Base-by-base conservation (phyloP, 2,888 invertebrate genomes). In the Muschampia plurimacula region DNA sequence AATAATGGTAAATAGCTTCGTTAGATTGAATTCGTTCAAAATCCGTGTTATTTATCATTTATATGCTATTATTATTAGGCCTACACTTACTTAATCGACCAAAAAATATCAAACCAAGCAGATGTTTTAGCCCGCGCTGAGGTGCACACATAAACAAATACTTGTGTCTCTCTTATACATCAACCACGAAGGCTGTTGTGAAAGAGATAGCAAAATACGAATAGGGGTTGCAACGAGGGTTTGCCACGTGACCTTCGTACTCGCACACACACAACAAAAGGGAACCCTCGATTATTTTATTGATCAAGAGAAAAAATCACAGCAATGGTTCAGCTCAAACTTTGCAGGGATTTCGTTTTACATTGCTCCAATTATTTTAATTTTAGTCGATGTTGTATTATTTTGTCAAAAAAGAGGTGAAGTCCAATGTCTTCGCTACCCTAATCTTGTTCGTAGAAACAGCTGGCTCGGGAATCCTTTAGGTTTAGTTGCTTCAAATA, bases 41-140 rank as follows among this genome's bases (percentile, higher is more conserved):
- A 62, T 67, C 39, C 55, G 12, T 67, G 15, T 67, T 67, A 44
- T 72, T 67, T 67, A 67, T 72, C 49, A 67, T 72, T 72, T 57
- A 32, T 46, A 32, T 72, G 44, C 32, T 67, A 60, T 72, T 90
- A 86, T 89, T 90, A 89, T 84, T 87, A 76, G 75, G 77, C 78
- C 80, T 72, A 78, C 83, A 85, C 78, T 79, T 84, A 85, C 78
- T 79, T 84, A 86, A 86, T 87, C 85, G 82, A 85, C 85, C 82
- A 88, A 90, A 90, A 92, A 89, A 88, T 87, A 89, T 87, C 83
- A 84, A 83, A 84, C 82, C 84, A 77, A 89, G 93, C 93, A 94
- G 93, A 92, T 93, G 93, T 92, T 93, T 88, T 83, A 80, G 86
- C 87, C 84, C 87, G 88, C 86, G 86, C 86, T 84, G 83, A 80